Base-by-base conservation (phyloP, 2,113 vertebrate genomes). In the Crotalus helleri region DNA sequence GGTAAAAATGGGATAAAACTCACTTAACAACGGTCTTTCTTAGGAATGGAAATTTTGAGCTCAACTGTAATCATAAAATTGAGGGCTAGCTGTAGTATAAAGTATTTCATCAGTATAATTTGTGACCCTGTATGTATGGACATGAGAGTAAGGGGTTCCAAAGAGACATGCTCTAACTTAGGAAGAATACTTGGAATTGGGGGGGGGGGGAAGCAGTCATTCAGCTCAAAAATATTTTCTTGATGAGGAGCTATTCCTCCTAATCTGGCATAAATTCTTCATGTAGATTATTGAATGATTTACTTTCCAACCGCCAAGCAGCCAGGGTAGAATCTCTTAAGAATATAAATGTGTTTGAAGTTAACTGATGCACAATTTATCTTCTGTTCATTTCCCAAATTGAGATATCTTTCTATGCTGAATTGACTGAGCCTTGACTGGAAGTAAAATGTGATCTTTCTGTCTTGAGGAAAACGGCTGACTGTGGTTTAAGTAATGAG, bases 321-420 rank as follows among this genome's bases (percentile, higher is more conserved):
- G 17, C 26, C 6, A 87, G 91, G 15, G 13, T 39, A 55, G 54
- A 64, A 24, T 51, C 26, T 87, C 19, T 61, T 51, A 53, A 87
- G 85, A 87, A 92, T 51, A 64, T n/a, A 92, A 88, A n/a, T 87
- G 51, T 92, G 55, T 61, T 86, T 64, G 46, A n/a, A 61, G 44
- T 92, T 51, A 87, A 86, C 86, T 49, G 44, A n/a, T 59, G 44
- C 86, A 29, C 85, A 61, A 46, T 86, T 51, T 58, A 64, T 92
- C 53, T 88, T 88, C 49, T 39, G 21, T 17, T 55, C 19, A 69
- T 88, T 17, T 26, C 51, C 64, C 21, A 87, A 24, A 61, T 11
- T 17, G 51, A 85, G 33, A 85, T 87, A 51, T 54, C 7, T 61
- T 91, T 49, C 26, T 87, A 6, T 61, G 58, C 39, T 59, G 55